Evolutionary conservation across 2,888 invertebrate genomes (phyloP), one percentile per base, ranked within the genome.

Genomic region (Pristionchus entomophagus): DNA sequence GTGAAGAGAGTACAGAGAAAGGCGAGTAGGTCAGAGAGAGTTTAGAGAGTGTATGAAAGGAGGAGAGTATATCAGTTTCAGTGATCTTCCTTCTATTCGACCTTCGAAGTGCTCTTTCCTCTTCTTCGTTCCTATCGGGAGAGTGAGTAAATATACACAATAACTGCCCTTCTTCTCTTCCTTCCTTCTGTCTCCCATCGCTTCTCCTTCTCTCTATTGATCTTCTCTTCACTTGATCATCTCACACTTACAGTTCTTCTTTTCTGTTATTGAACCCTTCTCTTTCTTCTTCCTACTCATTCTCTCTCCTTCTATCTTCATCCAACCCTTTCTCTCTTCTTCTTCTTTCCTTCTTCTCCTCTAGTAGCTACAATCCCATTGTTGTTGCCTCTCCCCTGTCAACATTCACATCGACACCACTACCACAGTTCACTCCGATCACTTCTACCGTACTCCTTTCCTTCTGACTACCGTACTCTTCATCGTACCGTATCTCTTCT

Each of bases 311-410:
- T 41, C 73, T 26, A 38, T 73, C 73, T 73, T 35, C 62, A 2
- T 17, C 22, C 73, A 73, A 26, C 73, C 45, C 73, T 26, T 26
- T 73, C 73, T 26, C 73, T 32, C 32, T 35, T n/a, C 41, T 73
- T 41, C n/a, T 17, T n/a, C 26, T 41, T 19, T 35, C 45, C 49
- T 49, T 78, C 82, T 26, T 12, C 59, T 69, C 77, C 45, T 41
- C 59, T 80, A 80, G 32, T 49, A 80, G 78, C 51, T 51, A 80
- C 51, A 80, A 73, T 73, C 41, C 73, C 73, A 73, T 73, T 73
- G 73, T 73, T 73, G 65, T 80, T 26, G 26, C 51, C 59, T 59
- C 38, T 56, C 82, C 35, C 80, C 38, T 51, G 17, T 29, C 49
- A 51, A 80, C n/a, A 26, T 80, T 38, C 26, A 26, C 8, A n/a